Evolutionary conservation across 1,140 invertebrate species (phyloP).

Genomic region (Lethocerus indicus): DNA sequence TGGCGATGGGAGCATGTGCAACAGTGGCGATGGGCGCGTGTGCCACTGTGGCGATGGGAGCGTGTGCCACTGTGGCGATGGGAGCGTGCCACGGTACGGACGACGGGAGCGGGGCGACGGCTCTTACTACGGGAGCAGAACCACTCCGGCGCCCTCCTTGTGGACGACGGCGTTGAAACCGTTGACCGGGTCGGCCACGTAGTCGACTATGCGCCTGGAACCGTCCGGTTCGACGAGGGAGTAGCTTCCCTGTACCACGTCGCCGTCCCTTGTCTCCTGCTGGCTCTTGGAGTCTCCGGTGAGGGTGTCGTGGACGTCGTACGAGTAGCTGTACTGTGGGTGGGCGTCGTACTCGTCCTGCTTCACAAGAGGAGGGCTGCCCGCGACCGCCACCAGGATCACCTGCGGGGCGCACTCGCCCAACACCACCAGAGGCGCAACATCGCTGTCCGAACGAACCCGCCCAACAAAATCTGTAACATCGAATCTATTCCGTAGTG

Average conservation of each 20-base stretch:
- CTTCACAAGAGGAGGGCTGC: background rate
- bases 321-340: too few species aligned
- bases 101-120: background rate
- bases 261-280: slow-evolving; percentile 35
- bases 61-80: slow-evolving; percentile 32
- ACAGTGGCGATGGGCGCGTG: too few species aligned
- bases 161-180: slow-evolving; percentile 26
- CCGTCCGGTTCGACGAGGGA: slow-evolving; percentile 27
- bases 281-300: slow-evolving; percentile 41
- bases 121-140: background rate
- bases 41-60: background rate
- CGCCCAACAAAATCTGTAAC: too few species aligned
- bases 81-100: background rate
- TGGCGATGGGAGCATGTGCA: too few species aligned
- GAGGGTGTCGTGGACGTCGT: slow-evolving; percentile 28
- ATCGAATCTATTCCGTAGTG: too few species aligned
- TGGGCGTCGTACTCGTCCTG: background rate
- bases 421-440: too few species aligned
- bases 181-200: slow-evolving; percentile 25
- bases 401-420: too few species aligned
- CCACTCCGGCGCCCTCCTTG: slow-evolving; percentile 13
- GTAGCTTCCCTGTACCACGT: slow-evolving; percentile 26
- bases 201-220: slow-evolving; percentile 24
- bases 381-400: too few species aligned
- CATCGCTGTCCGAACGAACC: too few species aligned